These are phyloP conservation scores for Antheraea yamamai DNA, from an alignment of 2,888 invertebrate genomes.

Conservation along the genomic window DNA sequence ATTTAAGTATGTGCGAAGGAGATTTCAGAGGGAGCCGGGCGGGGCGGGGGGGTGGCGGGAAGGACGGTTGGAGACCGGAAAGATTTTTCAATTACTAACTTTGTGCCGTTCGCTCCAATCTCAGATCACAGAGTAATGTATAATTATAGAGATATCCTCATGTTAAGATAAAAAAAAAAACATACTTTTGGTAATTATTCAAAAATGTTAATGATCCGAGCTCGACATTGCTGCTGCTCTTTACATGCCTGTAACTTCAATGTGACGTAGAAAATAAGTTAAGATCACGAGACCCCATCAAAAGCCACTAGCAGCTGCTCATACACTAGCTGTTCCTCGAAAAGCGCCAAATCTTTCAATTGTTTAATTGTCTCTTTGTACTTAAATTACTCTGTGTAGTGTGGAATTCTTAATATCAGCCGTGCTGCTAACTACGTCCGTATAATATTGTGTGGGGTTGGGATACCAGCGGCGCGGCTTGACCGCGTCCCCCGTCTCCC, in stretches of 20 bases:
- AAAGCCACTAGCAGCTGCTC: not conserved
- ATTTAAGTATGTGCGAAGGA: slow-evolving; percentile 35
- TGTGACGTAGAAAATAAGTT: not conserved
- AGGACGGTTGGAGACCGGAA: slow-evolving; percentile 47
- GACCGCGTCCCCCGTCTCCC: slow-evolving; percentile 24
- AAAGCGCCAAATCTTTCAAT: not conserved
- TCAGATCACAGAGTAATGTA: slow-evolving; percentile 54
- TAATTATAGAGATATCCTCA: slow-evolving; percentile 28
- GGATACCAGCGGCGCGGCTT: slow-evolving; percentile 27
- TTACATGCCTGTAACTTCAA: not conserved
- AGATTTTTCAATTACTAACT: slow-evolving; percentile 80
- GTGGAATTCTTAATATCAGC: slow-evolving; percentile 81
- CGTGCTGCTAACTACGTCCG: slow-evolving; percentile 79
- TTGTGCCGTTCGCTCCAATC: slow-evolving; percentile 74
- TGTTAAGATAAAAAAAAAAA: not conserved
- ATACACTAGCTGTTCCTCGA: not conserved
- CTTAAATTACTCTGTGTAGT: slow-evolving; percentile 47
- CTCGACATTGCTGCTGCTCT: not conserved
- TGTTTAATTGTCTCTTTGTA: not conserved
- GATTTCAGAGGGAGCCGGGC: not conserved
- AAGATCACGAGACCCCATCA: not conserved
- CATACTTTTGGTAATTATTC: not conserved
- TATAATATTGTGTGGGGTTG: slow-evolving; percentile 72
- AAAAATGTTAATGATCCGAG: not conserved
- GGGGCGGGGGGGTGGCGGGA: slow-evolving; percentile 23